Percentiles rank a stretch among this genome's conserved stretches.
phyloP scores from a whole-genome alignment of 35 echinoderm and acorn worm species.

The Nesometra sesokonis region DNA sequence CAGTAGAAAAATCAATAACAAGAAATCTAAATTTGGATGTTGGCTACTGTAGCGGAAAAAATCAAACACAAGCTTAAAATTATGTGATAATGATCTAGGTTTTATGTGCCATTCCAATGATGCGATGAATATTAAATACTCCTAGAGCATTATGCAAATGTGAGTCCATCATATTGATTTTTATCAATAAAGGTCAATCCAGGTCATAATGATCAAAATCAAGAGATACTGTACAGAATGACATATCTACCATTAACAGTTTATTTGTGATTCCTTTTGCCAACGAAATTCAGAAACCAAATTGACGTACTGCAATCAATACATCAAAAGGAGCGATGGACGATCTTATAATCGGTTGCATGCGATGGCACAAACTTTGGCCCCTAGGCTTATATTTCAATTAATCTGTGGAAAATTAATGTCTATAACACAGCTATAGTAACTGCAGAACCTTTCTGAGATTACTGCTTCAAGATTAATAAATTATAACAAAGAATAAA shows the following conservation, averaged over 20 bases:
- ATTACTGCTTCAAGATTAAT: too few relatives aligned
- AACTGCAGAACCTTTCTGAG: background rate
- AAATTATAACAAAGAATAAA: too few relatives aligned
- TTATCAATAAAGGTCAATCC: background rate
- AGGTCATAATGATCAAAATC: background rate
- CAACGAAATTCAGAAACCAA: too few relatives aligned
- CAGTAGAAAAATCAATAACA: background rate
- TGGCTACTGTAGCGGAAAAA: background rate
- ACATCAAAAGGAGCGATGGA: too few relatives aligned
- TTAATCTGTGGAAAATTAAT: background rate
- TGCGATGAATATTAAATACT: background rate
- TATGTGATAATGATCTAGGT: background rate
- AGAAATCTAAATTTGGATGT: background rate
- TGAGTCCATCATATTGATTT: background rate
- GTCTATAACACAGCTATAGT: background rate
- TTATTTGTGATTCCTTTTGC: background rate
- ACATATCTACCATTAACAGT: background rate
- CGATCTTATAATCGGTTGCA: too few relatives aligned
- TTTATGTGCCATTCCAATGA: background rate
- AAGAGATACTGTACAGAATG: background rate
- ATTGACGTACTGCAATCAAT: too few relatives aligned
- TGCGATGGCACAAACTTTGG: too few relatives aligned
- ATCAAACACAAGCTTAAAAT: background rate
- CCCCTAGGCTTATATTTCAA: background rate
- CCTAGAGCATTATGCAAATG: background rate